A percentile compares a stretch with the other conserved stretches of the same genome.
These are phyloP conservation scores for Luehdorfia chinensis DNA, from an alignment of 1,140 invertebrate genomes.

Conservation along the genomic window DNA sequence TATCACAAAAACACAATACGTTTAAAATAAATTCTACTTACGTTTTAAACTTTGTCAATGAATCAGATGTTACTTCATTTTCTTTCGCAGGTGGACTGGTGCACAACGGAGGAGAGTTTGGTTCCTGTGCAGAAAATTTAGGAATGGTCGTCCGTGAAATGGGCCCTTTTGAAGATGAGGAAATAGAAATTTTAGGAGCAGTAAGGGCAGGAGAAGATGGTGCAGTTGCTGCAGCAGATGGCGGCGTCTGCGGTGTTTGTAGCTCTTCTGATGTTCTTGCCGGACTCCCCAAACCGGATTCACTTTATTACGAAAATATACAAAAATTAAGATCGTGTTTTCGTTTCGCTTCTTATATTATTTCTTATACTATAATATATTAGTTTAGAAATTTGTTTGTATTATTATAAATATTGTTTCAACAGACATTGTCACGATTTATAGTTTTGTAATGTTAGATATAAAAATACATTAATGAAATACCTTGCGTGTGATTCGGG, in stretches of 20 bases:
- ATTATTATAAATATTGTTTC: no score
- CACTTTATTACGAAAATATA: slow-evolving; percentile 40
- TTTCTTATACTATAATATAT: no score
- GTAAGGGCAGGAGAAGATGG: slow-evolving; percentile 26
- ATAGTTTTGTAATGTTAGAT: no score
- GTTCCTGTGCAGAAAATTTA: slow-evolving; percentile 36
- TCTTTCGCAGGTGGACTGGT: slow-evolving; percentile 64
- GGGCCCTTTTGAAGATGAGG: slow-evolving; percentile 26
- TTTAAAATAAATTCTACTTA: slow-evolving; percentile 37
- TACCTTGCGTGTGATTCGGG: slow-evolving; percentile 72
- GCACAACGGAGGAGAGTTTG: slow-evolving; percentile 61
- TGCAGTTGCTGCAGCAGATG: slow-evolving; percentile 32
- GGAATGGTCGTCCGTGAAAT: slow-evolving; percentile 29
- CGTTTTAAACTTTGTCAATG: slow-evolving; percentile 71
- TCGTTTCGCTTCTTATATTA: no score
- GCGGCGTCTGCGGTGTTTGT: slow-evolving; percentile 57
- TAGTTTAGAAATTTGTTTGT: no score
- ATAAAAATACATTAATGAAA: no score
- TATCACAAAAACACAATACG: slow-evolving; percentile 7
- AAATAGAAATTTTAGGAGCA: slow-evolving; percentile 32
- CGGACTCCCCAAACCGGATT: slow-evolving; percentile 71
- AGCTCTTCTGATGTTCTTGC: slow-evolving; percentile 65
- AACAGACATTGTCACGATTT: no score
- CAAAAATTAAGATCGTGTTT: no score
- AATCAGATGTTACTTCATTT: slow-evolving; percentile 53